Percentiles rank a stretch among this genome's conserved stretches.
Evolutionary conservation across 2,888 invertebrate genomes (phyloP).

Genomic region (Lasius fuliginosus): DNA sequence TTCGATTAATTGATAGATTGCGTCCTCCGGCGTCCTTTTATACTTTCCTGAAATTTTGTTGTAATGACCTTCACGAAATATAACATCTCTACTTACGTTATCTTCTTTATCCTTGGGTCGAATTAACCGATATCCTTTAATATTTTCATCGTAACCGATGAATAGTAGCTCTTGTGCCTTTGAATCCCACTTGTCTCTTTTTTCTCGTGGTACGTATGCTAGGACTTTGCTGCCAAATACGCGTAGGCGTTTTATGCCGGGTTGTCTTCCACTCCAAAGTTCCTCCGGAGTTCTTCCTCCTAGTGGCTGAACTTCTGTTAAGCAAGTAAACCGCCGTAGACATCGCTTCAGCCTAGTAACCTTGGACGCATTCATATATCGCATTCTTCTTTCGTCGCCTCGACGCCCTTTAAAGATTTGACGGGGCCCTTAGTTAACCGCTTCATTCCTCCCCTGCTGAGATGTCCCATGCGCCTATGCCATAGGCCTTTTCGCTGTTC

Average conservation of each 20-base stretch:
- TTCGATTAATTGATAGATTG: background rate
- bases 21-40: background rate
- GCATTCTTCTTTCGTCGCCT: constrained; percentile 30
- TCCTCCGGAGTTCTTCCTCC: constrained; percentile 18
- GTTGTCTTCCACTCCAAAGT: constrained; percentile 10
- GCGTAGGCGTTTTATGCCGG: constrained; percentile 39
- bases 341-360: constrained; percentile 78
- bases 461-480: constrained; percentile 69
- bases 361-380: background rate
- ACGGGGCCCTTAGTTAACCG: constrained; percentile 59
- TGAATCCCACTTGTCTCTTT: background rate
- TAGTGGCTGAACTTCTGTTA: constrained; percentile 63
- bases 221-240: constrained; percentile 42
- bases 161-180: background rate
- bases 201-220: constrained; percentile 10
- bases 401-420: constrained; percentile 58
- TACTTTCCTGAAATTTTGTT: background rate
- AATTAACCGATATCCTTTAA: background rate
- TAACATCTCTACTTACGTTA: background rate
- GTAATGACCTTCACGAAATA: background rate
- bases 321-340: constrained; percentile 72
- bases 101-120: background rate
- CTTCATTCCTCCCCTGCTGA: constrained; percentile 65
- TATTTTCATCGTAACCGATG: background rate
- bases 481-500: constrained; percentile 45